A percentile compares a stretch with the other conserved stretches of the same genome.
phyloP scores from a whole-genome alignment of 1,140 invertebrate genomes.

The Drosophila saltans region DNA sequence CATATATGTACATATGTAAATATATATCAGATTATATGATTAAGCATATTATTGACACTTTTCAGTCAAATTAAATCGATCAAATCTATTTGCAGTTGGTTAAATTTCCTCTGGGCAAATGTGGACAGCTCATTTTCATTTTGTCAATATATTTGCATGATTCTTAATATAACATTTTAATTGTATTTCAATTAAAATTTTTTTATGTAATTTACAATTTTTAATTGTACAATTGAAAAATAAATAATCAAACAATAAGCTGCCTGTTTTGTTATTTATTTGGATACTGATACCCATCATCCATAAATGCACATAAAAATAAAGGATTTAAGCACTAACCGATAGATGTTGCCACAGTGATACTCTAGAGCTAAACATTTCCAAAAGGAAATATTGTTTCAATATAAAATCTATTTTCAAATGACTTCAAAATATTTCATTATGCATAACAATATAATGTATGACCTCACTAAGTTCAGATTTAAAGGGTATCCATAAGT shows the following conservation, averaged over 20 bases:
- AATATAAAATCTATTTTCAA: too few species aligned
- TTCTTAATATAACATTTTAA: not conserved
- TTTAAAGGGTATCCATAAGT: not conserved
- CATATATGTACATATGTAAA: too few species aligned
- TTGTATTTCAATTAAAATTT: conserved; percentile 1
- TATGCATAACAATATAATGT: too few species aligned
- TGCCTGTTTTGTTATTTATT: not conserved
- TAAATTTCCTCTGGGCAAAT: not conserved
- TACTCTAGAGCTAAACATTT: too few species aligned
- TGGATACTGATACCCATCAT: not conserved
- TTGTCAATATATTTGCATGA: not conserved
- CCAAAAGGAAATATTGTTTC: too few species aligned
- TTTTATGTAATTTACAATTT: not conserved
- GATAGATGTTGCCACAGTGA: too few species aligned
- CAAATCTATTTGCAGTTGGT: not conserved
- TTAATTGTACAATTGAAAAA: not conserved
- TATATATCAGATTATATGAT: too few species aligned
- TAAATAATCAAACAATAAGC: not conserved
- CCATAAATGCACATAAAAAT: too few species aligned
- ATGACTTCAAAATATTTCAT: too few species aligned
- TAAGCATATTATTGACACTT: too few species aligned
- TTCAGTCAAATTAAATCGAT: not conserved
- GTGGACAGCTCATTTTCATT: conserved; percentile 1
- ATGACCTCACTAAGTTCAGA: too few species aligned
- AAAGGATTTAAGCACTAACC: too few species aligned